phyloP scores from a whole-genome alignment of 2,888 invertebrate genomes.

The Stenodema calcarata region DNA sequence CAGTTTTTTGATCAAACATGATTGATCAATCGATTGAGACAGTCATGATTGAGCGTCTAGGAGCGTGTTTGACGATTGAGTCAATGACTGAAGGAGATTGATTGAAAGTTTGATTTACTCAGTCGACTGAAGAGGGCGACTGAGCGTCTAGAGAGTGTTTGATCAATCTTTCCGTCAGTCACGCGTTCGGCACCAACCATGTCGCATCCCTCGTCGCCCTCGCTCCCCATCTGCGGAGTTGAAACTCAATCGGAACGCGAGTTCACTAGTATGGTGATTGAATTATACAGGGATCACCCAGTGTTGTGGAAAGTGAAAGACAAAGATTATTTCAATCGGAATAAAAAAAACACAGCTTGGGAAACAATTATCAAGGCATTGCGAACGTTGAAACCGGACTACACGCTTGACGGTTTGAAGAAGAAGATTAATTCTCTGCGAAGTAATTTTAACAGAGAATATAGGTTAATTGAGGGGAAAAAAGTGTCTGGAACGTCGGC shows the following conservation, averaged over 20 bases:
- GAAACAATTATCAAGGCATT: conserved; percentile 8
- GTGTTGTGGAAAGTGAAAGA: conserved; percentile 37
- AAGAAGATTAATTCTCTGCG: conserved; percentile 26
- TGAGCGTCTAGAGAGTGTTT: too few species aligned
- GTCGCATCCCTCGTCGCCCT: neutral
- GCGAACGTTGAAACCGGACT: conserved; percentile 22
- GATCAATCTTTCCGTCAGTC: neutral
- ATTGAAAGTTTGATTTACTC: neutral
- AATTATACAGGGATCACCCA: conserved; percentile 18
- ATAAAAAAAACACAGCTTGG: conserved; percentile 7
- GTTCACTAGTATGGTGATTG: conserved; percentile 18
- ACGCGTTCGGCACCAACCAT: conserved; percentile 13
- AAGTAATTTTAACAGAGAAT: conserved; percentile 31
- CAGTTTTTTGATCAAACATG: neutral
- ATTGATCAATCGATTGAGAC: neutral
- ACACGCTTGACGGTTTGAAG: conserved; percentile 18
- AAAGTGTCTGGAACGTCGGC: conserved; percentile 14
- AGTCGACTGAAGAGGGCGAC: neutral
- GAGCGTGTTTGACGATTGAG: conserved; percentile 7
- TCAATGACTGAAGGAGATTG: neutral
- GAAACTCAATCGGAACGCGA: conserved; percentile 1
- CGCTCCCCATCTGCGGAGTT: neutral
- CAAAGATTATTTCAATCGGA: conserved; percentile 25
- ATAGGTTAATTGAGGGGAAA: conserved; percentile 13
- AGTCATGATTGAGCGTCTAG: conserved; percentile 12